Percentiles rank a stretch among this genome's conserved stretches.
These are phyloP conservation scores for Pristionchus japonicus DNA, from an alignment of 2,888 invertebrate species.

Conservation along the genomic window DNA sequence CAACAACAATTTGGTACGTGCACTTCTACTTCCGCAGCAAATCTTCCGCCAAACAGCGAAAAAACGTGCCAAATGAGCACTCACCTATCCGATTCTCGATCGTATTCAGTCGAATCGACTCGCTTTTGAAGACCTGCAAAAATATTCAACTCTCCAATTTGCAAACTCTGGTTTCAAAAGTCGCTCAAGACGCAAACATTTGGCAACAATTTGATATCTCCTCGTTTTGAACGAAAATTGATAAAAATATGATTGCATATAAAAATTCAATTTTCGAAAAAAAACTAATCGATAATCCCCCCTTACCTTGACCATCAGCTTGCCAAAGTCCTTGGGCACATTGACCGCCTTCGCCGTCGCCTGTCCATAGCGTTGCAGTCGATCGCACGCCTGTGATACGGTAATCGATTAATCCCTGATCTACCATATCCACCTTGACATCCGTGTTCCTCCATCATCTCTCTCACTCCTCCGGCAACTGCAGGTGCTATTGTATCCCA, in stretches of 20 bases:
- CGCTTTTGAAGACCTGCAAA: slow-evolving; percentile 1
- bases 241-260: no score
- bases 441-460: neutral
- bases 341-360: neutral
- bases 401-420: no score
- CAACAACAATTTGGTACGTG: no score
- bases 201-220: neutral
- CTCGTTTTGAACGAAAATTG: no score
- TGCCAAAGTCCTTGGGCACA: neutral
- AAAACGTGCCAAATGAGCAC: no score
- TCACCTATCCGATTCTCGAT: slow-evolving; percentile 28
- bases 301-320: slow-evolving; percentile 10
- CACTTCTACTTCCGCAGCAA: no score
- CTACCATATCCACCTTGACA: neutral
- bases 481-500: no score
- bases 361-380: neutral
- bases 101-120: neutral
- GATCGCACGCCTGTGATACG: neutral
- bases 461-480: no score
- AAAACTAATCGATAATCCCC: no score
- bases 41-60: neutral
- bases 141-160: neutral
- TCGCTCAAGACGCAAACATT: neutral
- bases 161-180: neutral
- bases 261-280: neutral